A percentile compares a stretch with the other conserved stretches of the same genome.
Evolutionary conservation across 2,888 invertebrate genomes (phyloP).

Genomic region (Lysandra coridon): DNA sequence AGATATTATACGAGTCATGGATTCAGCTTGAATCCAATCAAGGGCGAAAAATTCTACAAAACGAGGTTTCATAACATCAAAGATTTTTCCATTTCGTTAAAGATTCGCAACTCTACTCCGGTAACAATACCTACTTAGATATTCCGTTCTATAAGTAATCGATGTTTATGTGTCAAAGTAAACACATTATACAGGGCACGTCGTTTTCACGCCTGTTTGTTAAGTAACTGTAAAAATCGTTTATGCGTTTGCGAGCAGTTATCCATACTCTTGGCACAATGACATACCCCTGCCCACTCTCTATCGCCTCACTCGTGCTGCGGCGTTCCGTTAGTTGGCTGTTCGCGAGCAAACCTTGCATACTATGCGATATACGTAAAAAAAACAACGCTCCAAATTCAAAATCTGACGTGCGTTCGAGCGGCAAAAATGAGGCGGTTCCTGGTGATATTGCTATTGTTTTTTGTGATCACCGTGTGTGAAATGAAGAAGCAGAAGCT

Average conservation of each 20-base stretch:
- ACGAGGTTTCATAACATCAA: too few species aligned
- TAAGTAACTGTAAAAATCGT: constrained; percentile 64
- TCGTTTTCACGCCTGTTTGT: constrained; percentile 48
- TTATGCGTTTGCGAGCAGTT: constrained; percentile 51
- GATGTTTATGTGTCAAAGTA: constrained; percentile 19
- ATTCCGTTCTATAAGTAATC: neutral
- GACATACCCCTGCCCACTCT: constrained; percentile 51
- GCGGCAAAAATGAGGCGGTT: constrained; percentile 59
- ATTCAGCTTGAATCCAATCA: too few species aligned
- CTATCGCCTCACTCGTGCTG: constrained; percentile 56
- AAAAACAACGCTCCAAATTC: constrained; percentile 40
- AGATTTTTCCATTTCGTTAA: neutral
- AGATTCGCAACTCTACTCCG: neutral
- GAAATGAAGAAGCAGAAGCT: constrained; percentile 65
- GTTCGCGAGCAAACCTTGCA: constrained; percentile 28
- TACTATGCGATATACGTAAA: constrained; percentile 49
- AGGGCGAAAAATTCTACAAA: too few species aligned
- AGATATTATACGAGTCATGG: too few species aligned
- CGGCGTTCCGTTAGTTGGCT: constrained; percentile 66
- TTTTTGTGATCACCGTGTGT: constrained; percentile 58
- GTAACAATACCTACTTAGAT: constrained; percentile 3
- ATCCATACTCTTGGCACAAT: constrained; percentile 64
- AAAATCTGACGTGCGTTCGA: constrained; percentile 46
- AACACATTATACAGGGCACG: constrained; percentile 20
- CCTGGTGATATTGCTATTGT: constrained; percentile 50